Percentiles rank a stretch among this genome's conserved stretches.
Conservation (phyloP, 2,797 vertebrate species). For the Rachycentron canadum region DNA sequence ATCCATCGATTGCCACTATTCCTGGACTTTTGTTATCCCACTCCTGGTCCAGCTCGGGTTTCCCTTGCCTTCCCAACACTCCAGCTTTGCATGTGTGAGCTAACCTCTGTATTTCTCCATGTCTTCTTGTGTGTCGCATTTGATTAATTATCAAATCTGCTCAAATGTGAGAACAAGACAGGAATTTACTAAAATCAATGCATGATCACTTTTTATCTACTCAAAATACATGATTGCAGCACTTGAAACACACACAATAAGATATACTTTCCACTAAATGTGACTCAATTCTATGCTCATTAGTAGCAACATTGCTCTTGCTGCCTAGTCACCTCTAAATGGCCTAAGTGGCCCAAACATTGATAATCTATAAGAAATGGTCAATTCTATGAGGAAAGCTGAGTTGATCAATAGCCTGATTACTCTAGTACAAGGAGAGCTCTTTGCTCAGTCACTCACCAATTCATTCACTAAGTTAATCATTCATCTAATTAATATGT, state of each 20-base stretch:
- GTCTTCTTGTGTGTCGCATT: slow-evolving; percentile 63
- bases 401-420: slow-evolving; percentile 69
- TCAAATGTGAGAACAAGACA: background rate
- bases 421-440: slow-evolving; percentile 49
- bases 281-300: slow-evolving; percentile 68
- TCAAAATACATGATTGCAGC: slow-evolving; percentile 29
- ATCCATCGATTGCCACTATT: slow-evolving; percentile 96
- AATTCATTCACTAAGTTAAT: slow-evolving; percentile 26
- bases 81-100: slow-evolving; percentile 55
- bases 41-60: slow-evolving; percentile 81
- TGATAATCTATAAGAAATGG: slow-evolving; percentile 76
- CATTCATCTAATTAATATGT: slow-evolving; percentile 24
- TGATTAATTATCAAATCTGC: slow-evolving; percentile 46
- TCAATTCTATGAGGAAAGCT: slow-evolving; percentile 71
- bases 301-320: slow-evolving; percentile 59
- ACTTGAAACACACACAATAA: slow-evolving; percentile 20
- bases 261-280: slow-evolving; percentile 42
- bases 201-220: slow-evolving; percentile 33
- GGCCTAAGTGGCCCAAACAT: slow-evolving; percentile 74
- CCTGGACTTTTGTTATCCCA: slow-evolving; percentile 91
- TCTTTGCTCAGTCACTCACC: slow-evolving; percentile 41
- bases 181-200: slow-evolving; percentile 21
- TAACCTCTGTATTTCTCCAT: slow-evolving; percentile 47
- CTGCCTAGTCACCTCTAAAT: slow-evolving; percentile 71
- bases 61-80: slow-evolving; percentile 79